These are phyloP conservation scores for Hydrozoanthus tunicans DNA, from an alignment of 64 coral and sea anemone genomes.

Conservation along the genomic window DNA sequence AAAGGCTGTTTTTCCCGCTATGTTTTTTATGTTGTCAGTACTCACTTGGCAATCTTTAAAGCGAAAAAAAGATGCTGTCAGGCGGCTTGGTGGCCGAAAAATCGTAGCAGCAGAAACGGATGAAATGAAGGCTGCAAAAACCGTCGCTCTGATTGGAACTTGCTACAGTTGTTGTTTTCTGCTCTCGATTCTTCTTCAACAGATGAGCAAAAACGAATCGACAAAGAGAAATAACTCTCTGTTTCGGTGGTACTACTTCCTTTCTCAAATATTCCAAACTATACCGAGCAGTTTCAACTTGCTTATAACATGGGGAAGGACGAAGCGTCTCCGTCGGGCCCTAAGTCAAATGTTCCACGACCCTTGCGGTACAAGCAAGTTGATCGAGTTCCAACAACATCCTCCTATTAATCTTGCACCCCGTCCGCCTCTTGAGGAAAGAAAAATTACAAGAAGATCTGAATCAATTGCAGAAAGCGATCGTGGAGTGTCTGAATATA, in stretches of 20 bases:
- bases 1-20: background rate
- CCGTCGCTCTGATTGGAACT: background rate
- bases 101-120: background rate
- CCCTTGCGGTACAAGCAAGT: background rate
- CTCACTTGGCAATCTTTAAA: slow-evolving; percentile 20
- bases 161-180: slow-evolving; percentile 9
- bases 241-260: slow-evolving; percentile 8
- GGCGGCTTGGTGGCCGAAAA: slow-evolving; percentile 2
- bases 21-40: background rate
- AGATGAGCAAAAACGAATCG: background rate
- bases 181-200: slow-evolving; percentile 15
- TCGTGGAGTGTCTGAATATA: background rate
- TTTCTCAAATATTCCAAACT: background rate
- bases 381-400: slow-evolving; percentile 1
- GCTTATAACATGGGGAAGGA: background rate
- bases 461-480: background rate
- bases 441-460: background rate
- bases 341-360: background rate
- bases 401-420: slow-evolving; percentile 7
- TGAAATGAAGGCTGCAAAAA: slow-evolving; percentile 21
- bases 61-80: background rate
- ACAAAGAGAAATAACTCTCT: background rate
- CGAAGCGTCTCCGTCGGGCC: background rate
- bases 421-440: background rate
- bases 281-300: background rate